phyloP scores from a whole-genome alignment of 2,888 invertebrate species.

The Arrhopalites spinosus region DNA sequence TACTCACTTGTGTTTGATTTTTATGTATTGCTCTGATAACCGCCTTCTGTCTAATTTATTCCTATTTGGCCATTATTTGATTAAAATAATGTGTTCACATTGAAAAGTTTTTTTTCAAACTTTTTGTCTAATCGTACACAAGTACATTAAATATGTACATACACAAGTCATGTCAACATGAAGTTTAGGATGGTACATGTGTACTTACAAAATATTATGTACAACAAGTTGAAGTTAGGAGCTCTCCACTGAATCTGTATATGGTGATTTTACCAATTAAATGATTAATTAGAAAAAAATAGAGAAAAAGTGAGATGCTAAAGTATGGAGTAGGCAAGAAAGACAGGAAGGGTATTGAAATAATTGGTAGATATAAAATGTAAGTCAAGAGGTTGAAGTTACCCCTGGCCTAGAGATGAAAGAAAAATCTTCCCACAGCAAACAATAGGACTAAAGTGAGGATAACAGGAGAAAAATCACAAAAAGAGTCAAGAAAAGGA shows the following conservation, averaged over 20 bases:
- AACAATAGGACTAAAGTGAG: background rate
- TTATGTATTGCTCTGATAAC: no score
- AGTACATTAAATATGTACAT: no score
- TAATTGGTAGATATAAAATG: conserved; percentile 30
- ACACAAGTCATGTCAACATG: no score
- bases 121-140: no score
- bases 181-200: no score
- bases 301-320: conserved; percentile 24
- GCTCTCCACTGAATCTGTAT: background rate
- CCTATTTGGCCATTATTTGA: no score
- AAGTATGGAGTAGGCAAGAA: background rate
- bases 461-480: background rate
- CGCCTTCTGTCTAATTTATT: no score
- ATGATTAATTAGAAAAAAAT: conserved; percentile 21
- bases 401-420: conserved; percentile 29
- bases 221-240: no score
- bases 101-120: no score
- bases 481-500: background rate
- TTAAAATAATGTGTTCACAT: no score
- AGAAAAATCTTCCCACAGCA: conserved; percentile 29
- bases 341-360: background rate
- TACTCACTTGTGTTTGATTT: no score
- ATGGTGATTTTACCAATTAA: conserved; percentile 21
- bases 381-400: conserved; percentile 18
- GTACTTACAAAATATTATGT: no score